These are phyloP conservation scores for Rhea americana DNA, from an alignment of 2,113 vertebrate species.

Conservation along the genomic window DNA sequence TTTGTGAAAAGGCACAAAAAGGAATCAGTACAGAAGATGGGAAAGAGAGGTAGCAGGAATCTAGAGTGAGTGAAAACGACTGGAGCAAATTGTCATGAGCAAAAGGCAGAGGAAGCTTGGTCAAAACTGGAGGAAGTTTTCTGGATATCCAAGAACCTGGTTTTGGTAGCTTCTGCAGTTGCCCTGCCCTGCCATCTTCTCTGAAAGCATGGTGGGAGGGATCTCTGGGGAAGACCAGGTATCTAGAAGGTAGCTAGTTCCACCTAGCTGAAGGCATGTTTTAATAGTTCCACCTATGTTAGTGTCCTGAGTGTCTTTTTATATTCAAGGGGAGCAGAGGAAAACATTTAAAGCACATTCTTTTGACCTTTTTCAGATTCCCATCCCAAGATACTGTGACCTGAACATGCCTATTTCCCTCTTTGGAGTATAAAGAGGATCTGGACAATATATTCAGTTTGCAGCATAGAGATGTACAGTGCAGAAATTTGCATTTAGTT, in stretches of 20 bases:
- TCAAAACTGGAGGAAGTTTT: not conserved
- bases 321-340: not conserved
- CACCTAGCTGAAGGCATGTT: not conserved
- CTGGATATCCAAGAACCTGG: not conserved
- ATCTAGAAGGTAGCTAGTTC: not conserved
- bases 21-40: not conserved
- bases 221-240: not conserved
- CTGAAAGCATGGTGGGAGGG: not conserved
- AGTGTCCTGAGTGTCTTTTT: not conserved
- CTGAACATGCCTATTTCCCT: not conserved
- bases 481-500: not conserved
- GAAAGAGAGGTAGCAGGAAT: not conserved
- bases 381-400: not conserved
- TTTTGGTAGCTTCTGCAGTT: not conserved
- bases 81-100: not conserved
- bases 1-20: not conserved
- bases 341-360: not conserved
- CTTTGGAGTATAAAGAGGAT: not conserved
- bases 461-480: too few relatives aligned
- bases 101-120: not conserved
- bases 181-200: not conserved
- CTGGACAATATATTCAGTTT: not conserved
- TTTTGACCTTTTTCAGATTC: not conserved
- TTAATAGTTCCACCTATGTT: not conserved
- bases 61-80: not conserved